Evolutionary conservation across 1,140 invertebrate species (phyloP).

Genomic region (Pantala flavescens): DNA sequence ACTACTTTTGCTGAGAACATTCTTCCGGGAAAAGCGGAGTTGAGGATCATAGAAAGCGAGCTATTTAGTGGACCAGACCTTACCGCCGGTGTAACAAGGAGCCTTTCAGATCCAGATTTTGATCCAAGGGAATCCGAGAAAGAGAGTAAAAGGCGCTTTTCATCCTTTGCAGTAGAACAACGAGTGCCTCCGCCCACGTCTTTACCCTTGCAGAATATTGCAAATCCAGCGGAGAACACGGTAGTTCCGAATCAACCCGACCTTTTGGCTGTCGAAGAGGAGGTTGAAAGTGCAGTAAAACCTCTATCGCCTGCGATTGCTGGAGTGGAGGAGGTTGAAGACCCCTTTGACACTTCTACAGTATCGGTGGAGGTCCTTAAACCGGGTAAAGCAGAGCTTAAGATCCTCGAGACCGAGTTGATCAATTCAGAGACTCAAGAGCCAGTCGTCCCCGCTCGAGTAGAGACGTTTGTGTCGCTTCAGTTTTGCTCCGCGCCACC

Average conservation of each 20-base stretch:
- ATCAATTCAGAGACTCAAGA: constrained; percentile 27
- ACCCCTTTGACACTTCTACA: background rate
- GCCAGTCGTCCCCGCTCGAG: background rate
- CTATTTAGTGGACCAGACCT: constrained; percentile 6
- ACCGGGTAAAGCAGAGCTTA: constrained; percentile 61
- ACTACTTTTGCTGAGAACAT: constrained; percentile 28
- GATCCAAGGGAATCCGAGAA: constrained; percentile 42
- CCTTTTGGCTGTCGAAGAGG: constrained; percentile 11
- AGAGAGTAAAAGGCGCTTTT: constrained; percentile 23
- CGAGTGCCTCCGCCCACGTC: background rate
- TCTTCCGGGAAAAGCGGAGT: constrained; percentile 25
- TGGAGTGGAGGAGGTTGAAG: background rate
- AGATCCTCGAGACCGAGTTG: constrained; percentile 61
- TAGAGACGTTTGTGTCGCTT: background rate
- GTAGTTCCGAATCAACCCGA: background rate
- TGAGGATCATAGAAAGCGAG: constrained; percentile 26
- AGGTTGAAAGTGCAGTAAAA: background rate
- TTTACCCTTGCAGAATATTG: background rate
- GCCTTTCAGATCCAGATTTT: constrained; percentile 49
- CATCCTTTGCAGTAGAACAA: background rate
- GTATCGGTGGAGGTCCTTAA: constrained; percentile 32
- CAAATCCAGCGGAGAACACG: background rate
- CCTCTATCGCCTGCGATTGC: background rate
- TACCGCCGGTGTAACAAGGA: constrained; percentile 21
- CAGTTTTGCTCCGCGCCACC: background rate